Evolutionary conservation across 2,888 invertebrate genomes (phyloP), one percentile per base, ranked within the genome.

Genomic region (Reticulitermes lucifugus): DNA sequence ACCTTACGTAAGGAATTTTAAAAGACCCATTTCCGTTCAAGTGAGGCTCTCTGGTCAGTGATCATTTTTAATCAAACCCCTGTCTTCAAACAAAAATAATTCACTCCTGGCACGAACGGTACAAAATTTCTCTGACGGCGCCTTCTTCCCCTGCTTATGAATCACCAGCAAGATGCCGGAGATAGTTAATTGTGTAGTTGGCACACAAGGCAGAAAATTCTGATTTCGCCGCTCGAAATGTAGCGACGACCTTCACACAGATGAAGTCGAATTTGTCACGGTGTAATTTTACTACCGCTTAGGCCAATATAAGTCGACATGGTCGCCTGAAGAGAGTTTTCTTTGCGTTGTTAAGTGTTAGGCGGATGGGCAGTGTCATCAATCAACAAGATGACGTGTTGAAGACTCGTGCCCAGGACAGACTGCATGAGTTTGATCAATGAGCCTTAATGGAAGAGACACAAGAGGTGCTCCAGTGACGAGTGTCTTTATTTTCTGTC

Each of bases 401-500:
- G 73, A 80, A 73, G 73, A 81, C 80, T 70, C 81, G 70, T 83
- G 81, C 59, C 70, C 22, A 43, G 14, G 81, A 81, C 81, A 81
- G 65, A n/a, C 86, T 41, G 80, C 86, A 81, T 60, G 70, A 77
- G 84, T 86, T 86, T 86, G 86, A 84, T 86, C 86, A 86, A 86
- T 86, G 86, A 75, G 86, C 18, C 84, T 84, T 86, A 86, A 86
- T 86, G 86, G 86, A 43, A 65, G 81, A 81, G 43, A 77, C 77
- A 77, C 77, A 46, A 77, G 65, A 25, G 65, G n/a, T 25, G n/a
- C n/a, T 25, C 25, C 25, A 55, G 25, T 25, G 70, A 6, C 73
- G 12, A 35, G 14, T 29, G 73, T 73, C 73, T 73, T 73, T 41
- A 73, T 73, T 73, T 73, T 71, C 60, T 55, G 18, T 55, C 55